Evolutionary conservation across 2,113 vertebrate species (phyloP).

Genomic region (Hydrochoerus hydrochaeris): DNA sequence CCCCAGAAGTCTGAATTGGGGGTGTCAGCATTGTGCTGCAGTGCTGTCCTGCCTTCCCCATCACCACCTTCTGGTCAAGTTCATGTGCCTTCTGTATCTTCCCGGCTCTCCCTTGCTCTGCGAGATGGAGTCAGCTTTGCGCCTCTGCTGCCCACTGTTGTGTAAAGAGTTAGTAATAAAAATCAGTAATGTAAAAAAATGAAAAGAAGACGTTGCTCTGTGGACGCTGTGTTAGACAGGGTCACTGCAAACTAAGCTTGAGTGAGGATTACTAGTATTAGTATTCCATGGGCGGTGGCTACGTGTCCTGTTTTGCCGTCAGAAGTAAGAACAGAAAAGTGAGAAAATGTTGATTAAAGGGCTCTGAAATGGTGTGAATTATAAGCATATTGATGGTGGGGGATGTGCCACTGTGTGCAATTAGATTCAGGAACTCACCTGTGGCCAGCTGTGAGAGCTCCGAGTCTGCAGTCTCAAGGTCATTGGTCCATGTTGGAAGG

Average conservation of each 20-base stretch:
- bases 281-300: background rate
- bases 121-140: background rate
- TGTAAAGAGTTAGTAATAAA: background rate
- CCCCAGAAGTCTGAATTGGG: background rate
- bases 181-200: background rate
- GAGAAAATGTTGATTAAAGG: background rate
- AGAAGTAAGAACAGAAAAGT: slow-evolving; percentile 18
- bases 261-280: rapidly evolving
- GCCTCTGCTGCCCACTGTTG: background rate
- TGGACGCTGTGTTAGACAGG: background rate
- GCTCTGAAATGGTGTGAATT: background rate
- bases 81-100: background rate
- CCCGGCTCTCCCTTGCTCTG: rapidly evolving
- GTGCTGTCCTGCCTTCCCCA: background rate
- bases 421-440: background rate
- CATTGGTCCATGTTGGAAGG: background rate
- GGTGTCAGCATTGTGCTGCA: rapidly evolving
- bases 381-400: background rate
- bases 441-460: background rate
- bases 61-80: rapidly evolving
- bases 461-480: background rate
- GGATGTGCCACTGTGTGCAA: background rate
- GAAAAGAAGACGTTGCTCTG: background rate
- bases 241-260: background rate
- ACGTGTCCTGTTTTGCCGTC: background rate